A percentile compares a stretch with the other conserved stretches of the same genome.
phyloP scores from a whole-genome alignment of 2,888 invertebrate genomes.

The Cheilosia vernalis region DNA sequence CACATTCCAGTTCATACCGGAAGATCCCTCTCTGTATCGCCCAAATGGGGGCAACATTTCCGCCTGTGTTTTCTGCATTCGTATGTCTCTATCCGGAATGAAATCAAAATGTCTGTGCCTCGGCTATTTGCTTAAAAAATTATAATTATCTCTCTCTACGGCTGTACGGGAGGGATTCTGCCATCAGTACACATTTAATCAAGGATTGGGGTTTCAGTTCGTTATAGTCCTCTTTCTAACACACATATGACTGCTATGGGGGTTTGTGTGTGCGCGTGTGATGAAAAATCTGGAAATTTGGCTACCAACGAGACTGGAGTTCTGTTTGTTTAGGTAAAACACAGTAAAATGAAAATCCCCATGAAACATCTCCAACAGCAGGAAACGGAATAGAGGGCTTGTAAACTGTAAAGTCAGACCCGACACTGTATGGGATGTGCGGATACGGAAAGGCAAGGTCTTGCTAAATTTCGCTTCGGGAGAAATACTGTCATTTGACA shows the following conservation, averaged over 20 bases:
- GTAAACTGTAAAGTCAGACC: conserved; percentile 17
- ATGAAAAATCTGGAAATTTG: conserved; percentile 31
- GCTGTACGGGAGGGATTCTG: background rate
- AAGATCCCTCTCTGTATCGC: conserved; percentile 49
- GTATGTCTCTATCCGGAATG: conserved; percentile 18
- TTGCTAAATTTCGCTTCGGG: background rate
- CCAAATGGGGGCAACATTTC: conserved; percentile 55
- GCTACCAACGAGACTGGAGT: conserved; percentile 30
- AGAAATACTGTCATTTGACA: conserved; percentile 27
- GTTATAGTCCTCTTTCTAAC: conserved; percentile 55
- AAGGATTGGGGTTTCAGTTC: conserved; percentile 72
- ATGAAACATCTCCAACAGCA: conserved; percentile 24
- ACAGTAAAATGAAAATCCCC: conserved; percentile 48
- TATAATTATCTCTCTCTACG: conserved; percentile 68
- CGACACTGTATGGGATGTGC: background rate
- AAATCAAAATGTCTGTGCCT: conserved; percentile 59
- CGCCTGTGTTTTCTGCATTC: background rate
- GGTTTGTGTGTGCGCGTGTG: background rate
- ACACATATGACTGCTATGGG: background rate
- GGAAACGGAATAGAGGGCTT: conserved; percentile 22
- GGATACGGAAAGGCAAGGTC: conserved; percentile 28
- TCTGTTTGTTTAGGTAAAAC: conserved; percentile 73
- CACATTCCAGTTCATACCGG: conserved; percentile 22
- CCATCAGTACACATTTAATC: conserved; percentile 71
- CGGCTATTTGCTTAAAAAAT: conserved; percentile 71